These are phyloP conservation scores for Astropecten irregularis DNA, from an alignment of 53 echinoderm and acorn worm species.

Conservation along the genomic window DNA sequence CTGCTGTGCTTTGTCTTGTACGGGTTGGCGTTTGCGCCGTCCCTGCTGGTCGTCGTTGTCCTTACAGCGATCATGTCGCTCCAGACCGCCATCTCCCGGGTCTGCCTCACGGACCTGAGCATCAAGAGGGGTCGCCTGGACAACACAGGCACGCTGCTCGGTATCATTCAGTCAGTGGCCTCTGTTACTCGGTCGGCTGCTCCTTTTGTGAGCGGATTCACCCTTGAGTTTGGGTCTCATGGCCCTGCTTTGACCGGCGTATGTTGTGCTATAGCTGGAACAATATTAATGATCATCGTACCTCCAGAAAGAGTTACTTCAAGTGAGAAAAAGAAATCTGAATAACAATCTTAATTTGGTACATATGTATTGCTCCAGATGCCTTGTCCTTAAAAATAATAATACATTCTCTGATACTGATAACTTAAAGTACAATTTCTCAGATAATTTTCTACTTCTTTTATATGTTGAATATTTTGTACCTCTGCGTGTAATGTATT, in stretches of 20 bases:
- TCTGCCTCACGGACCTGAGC: slow-evolving; percentile 78
- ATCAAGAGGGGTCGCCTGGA: slow-evolving; percentile 65
- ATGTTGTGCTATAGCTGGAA: slow-evolving; percentile 20
- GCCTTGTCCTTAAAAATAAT: too few relatives aligned
- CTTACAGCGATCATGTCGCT: slow-evolving; percentile 63
- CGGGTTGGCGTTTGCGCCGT: slow-evolving; percentile 65
- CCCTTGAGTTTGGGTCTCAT: slow-evolving; percentile 65
- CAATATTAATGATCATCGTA: slow-evolving; percentile 8
- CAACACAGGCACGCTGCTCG: slow-evolving; percentile 81
- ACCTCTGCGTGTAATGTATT: too few relatives aligned
- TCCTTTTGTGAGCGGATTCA: slow-evolving; percentile 73
- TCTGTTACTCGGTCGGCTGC: slow-evolving; percentile 74
- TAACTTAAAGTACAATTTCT: too few relatives aligned
- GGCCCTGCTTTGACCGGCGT: slow-evolving; percentile 72
- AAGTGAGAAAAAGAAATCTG: slow-evolving; percentile 21
- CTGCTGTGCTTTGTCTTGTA: slow-evolving; percentile 58
- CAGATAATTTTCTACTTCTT: too few relatives aligned
- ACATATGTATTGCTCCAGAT: too few relatives aligned
- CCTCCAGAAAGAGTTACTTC: background rate
- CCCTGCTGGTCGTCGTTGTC: slow-evolving; percentile 46
- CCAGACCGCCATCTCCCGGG: slow-evolving; percentile 66
- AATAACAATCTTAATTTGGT: too few relatives aligned
- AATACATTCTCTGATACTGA: background rate
- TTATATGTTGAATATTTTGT: too few relatives aligned
- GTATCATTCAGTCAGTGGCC: slow-evolving; percentile 78